Evolutionary conservation across 2,797 vertebrate genomes (phyloP).

Genomic region (Anabacerthia variegaticeps): DNA sequence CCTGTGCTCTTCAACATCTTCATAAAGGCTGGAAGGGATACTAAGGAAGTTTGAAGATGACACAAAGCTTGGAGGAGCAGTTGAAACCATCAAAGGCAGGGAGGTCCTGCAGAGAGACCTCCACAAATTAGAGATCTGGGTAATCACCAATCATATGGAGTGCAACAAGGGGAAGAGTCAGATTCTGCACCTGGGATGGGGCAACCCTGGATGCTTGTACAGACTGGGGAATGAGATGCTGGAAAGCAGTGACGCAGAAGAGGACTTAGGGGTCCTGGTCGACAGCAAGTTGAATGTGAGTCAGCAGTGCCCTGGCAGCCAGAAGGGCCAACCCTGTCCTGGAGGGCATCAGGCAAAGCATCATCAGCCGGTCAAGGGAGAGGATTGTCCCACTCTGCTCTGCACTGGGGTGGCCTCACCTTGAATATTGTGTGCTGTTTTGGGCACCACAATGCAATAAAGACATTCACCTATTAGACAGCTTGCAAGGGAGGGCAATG

Average conservation of each 20-base stretch:
- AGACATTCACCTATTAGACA: not conserved
- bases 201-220: not conserved
- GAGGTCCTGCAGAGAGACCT: not conserved
- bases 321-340: not conserved
- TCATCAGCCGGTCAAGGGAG: accelerated
- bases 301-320: not conserved
- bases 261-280: not conserved
- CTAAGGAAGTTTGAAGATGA: not conserved
- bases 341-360: not conserved
- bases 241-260: not conserved
- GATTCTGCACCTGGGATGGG: not conserved
- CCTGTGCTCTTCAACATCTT: not conserved
- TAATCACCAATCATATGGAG: not conserved
- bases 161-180: not conserved
- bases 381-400: not conserved
- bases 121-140: not conserved
- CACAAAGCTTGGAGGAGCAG: not conserved
- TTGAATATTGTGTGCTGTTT: not conserved
- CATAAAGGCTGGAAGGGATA: not conserved
- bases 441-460: not conserved
- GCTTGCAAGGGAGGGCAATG: not conserved
- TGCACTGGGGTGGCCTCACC: not conserved
- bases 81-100: not conserved
- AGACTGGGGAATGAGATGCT: not conserved
- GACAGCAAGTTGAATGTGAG: not conserved